A percentile compares a stretch with the other conserved stretches of the same genome.
These are phyloP conservation scores for Atherinosoma microstoma DNA, from an alignment of 2,797 vertebrate species.

Conservation along the genomic window DNA sequence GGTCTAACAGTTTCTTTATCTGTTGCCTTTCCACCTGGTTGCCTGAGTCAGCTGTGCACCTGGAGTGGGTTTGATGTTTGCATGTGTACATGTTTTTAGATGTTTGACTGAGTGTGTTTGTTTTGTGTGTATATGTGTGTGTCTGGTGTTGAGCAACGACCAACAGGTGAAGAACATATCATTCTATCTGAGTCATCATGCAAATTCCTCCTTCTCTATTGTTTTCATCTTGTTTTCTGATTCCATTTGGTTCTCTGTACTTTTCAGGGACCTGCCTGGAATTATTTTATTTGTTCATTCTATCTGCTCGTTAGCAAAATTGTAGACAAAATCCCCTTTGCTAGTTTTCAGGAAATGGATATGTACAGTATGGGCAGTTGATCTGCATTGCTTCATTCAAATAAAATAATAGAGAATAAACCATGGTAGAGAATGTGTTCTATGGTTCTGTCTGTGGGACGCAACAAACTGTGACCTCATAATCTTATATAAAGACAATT, in stretches of 20 bases:
- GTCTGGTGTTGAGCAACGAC: constrained; percentile 35
- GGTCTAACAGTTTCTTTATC: constrained; percentile 28
- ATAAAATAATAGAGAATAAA: not conserved
- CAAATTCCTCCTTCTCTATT: constrained; percentile 19
- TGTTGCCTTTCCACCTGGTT: constrained; percentile 49
- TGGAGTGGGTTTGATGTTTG: constrained; percentile 49
- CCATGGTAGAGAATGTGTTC: not conserved
- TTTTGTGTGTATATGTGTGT: constrained; percentile 9
- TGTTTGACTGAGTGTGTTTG: constrained; percentile 31
- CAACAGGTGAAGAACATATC: constrained; percentile 47
- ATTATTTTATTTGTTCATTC: not conserved
- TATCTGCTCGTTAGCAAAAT: not conserved
- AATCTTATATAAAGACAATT: not conserved
- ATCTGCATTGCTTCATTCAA: not conserved
- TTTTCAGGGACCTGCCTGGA: not conserved
- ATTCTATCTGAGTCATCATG: constrained; percentile 52
- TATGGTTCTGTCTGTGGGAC: not conserved
- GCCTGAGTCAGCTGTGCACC: constrained; percentile 49
- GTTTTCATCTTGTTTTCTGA: constrained; percentile 22
- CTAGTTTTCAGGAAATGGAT: not conserved
- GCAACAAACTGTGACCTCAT: not conserved
- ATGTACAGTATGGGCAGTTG: not conserved
- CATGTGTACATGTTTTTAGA: constrained; percentile 45
- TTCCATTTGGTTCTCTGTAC: constrained; percentile 4
- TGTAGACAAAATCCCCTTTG: not conserved